A percentile compares a stretch with the other conserved stretches of the same genome.
Conservation (phyloP, 1,140 invertebrate genomes). For the silkworm (Bombyx mori) region ASM3026992v2 NC_085130.1:12849001-12849500, state of each 20-base stretch:
- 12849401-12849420: no score
- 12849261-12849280: slow-evolving; percentile 99
- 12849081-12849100: not conserved
- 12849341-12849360: slow-evolving; percentile 81
- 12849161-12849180: slow-evolving; percentile 98
- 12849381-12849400: no score
- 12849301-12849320: slow-evolving; percentile 99
- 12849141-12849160: slow-evolving; percentile 99
- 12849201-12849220: slow-evolving; percentile 96
- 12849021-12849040: no score
- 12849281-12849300: slow-evolving; percentile 99
- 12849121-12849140: slow-evolving; percentile 99
- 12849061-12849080: not conserved
- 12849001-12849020: no score
- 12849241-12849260: slow-evolving; percentile 98
- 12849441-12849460: not conserved
- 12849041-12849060: not conserved
- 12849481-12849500: not conserved
- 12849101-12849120: slow-evolving; percentile 79
- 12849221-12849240: slow-evolving; percentile 99
- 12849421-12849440: not conserved
- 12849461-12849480: not conserved
- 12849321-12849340: slow-evolving; percentile 99
- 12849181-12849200: slow-evolving; percentile 97
- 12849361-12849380: not conserved